Base-by-base conservation (phyloP, 1,140 invertebrate genomes). In the Globodera rostochiensis region DNA sequence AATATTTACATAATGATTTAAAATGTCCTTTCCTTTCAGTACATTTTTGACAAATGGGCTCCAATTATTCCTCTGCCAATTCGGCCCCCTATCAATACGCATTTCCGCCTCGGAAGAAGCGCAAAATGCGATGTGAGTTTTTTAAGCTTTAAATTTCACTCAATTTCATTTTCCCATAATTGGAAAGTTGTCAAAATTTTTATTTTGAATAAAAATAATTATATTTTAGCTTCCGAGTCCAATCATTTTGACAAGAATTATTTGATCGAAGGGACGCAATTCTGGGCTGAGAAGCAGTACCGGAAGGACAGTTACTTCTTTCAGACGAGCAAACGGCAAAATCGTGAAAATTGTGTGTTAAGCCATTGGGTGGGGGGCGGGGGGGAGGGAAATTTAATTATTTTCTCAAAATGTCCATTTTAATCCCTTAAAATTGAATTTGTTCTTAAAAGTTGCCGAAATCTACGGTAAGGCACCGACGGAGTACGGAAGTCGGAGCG, bases 211-310 rank as follows among this genome's bases (percentile, higher is more conserved):
- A 36, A 36, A 2, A 36, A 36, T 36, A 36, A 36, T 36, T 36
- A 36, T 36, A 36, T 64, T 19, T n/a, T 21, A 64, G 46, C 11
- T 36, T 69, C 19, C 13, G 64, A 78, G 45, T 78, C 77, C 49
- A 78, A 78, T 69, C 77, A 78, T 47, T 78, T 78, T 46, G 70
- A 71, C 9, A 78, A 78, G 70, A 78, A 78, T 69, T 78, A 78
- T 78, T 70, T 78, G 70, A 78, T 78, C 49, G 77, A 78, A 69
- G 77, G 77, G 4, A 78, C 57, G 19, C 60, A 78, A 69, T 78
- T 78, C 69, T 78, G 77, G 77, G 66, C 77, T 36, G 77, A 78
- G n/a, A 64, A 47, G 7, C 46, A 47, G 9, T 78, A 78, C 21
- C 64, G 77, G 4, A 64, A 78, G 70, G 70, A 78, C 21, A 46